Base-by-base conservation (phyloP, 2,113 vertebrate genomes). In the Holacanthus passer region DNA sequence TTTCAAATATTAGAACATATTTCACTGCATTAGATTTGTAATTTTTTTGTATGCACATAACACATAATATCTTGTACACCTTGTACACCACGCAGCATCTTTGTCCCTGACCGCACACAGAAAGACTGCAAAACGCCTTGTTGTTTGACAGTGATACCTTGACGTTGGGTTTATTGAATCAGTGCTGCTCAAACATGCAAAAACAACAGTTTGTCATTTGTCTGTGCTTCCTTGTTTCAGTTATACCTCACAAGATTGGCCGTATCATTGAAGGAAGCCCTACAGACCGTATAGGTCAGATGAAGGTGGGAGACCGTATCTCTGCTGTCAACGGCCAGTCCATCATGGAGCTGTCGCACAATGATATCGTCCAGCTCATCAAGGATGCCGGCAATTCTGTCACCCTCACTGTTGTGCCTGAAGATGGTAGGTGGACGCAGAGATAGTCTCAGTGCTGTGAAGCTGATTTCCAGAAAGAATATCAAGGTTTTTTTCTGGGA, bases 191-290 rank as follows among this genome's bases (percentile, higher is more conserved):
- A 27, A 55, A 72, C 1, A 24, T 69, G 16, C 11, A 41, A 31
- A 45, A 16, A 19, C 13, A 16, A 56, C 65, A 22, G 2, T 0
- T 0, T 62, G 22, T 67, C 5, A n/a, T 66, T 59, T 65, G 5
- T 68, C 11, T 85, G 32, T 6, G 4, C 65, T 55, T 24, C 37
- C 83, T 43, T 77, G 41, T 62, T 63, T n/a, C 65, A 99, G 98
- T 99, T 35, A 99, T 99, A 70, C 98, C 98, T 56, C 98, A 99
- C 94, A 99, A 99, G 94, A 99, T 99, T 0, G 98, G 98, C 7
- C 96, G 98, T 11, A 96, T 99, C 31, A 99, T 99, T 3, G 97
- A 98, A 2, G 97, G 98, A 64, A 99, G 98, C 83, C 98, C 98
- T 0, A 98, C 98, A 0, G 98, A 99, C 83, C 97, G 95, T 13